phyloP scores from a whole-genome alignment of 2,113 vertebrate species.

The Jacana jacana region DNA sequence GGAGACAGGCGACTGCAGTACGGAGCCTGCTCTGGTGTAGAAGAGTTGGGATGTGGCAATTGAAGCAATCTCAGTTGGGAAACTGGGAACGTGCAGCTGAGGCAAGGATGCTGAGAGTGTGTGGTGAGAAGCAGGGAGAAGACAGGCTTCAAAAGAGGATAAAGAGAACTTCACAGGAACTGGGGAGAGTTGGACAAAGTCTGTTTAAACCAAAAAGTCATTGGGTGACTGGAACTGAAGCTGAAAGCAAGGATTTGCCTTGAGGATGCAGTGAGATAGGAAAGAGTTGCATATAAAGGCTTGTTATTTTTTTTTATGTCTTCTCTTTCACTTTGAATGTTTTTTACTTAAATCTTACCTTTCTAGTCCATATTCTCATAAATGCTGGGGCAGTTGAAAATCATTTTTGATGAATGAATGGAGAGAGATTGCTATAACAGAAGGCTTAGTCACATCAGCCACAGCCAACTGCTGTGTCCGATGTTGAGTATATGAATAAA shows the following conservation, averaged over 20 bases:
- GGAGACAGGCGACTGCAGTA: not conserved
- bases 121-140: not conserved
- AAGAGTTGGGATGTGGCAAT: not conserved
- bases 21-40: not conserved
- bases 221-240: not conserved
- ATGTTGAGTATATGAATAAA: not conserved
- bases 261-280: not conserved
- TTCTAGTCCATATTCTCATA: not conserved
- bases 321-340: not conserved
- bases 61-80: not conserved
- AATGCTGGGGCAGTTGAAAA: not conserved
- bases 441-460: not conserved
- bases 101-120: not conserved
- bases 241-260: not conserved
- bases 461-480: not conserved
- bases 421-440: not conserved
- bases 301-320: not conserved
- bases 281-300: not conserved
- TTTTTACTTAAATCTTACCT: not conserved
- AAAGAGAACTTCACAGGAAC: not conserved
- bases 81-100: not conserved
- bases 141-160: not conserved
- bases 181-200: not conserved
- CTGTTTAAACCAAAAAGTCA: not conserved
- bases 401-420: not conserved